Percentiles rank a stretch among this genome's conserved stretches.
phyloP scores from a whole-genome alignment of 1,140 invertebrate genomes.

The Zaprionus taronus region DNA sequence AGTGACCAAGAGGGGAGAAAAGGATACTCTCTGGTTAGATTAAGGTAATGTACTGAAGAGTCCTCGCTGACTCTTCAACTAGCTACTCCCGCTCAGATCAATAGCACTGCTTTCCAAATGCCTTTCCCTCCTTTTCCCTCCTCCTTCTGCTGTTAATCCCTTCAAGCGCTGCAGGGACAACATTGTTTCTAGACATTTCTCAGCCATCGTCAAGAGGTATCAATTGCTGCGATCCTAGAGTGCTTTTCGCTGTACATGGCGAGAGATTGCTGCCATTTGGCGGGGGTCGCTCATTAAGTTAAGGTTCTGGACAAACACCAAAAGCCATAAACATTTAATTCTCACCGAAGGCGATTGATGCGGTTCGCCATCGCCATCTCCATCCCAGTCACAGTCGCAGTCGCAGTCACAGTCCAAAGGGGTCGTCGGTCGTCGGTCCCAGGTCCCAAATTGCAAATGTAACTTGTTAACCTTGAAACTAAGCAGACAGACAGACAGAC shows the following conservation, averaged over 20 bases:
- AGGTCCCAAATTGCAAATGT: slow-evolving; percentile 76
- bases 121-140: not conserved
- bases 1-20: no score
- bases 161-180: slow-evolving; percentile 15
- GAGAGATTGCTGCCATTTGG: slow-evolving; percentile 22
- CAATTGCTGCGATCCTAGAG: slow-evolving; percentile 66
- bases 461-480: slow-evolving; percentile 80
- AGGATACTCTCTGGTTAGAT: no score
- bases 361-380: slow-evolving; percentile 31
- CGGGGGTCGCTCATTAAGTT: slow-evolving; percentile 70
- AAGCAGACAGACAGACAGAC: slow-evolving; percentile 49
- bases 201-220: slow-evolving; percentile 51
- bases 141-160: not conserved
- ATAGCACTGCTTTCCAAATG: not conserved
- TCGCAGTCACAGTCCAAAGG: slow-evolving; percentile 10
- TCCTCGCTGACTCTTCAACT: not conserved
- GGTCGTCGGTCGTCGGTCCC: slow-evolving; percentile 35
- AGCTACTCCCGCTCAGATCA: not conserved
- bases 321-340: slow-evolving; percentile 78
- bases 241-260: slow-evolving; percentile 71
- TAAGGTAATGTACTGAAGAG: not conserved
- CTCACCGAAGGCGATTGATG: slow-evolving; percentile 78
- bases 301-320: slow-evolving; percentile 40
- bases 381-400: not conserved
- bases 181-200: slow-evolving; percentile 44